Evolutionary conservation across 2,113 vertebrate genomes (phyloP), one percentile per base, ranked within the genome.

Genomic region (Dipodomys stephensi): DNA sequence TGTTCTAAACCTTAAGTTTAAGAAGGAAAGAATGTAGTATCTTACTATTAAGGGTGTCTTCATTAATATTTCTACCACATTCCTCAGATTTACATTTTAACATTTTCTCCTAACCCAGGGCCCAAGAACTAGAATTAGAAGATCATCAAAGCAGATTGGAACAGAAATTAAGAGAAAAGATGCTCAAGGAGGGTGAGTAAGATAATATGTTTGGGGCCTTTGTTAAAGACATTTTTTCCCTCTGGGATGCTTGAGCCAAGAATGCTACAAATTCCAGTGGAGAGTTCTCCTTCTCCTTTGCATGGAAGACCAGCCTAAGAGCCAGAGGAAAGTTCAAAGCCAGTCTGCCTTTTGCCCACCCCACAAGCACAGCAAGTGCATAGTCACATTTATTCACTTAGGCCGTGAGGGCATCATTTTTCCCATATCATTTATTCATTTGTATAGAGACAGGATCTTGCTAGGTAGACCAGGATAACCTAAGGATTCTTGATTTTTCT

Each of bases 101-200:
- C 30, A 7, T 94, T 73, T 96, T 97, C 74, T 97, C 95, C 39
- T 80, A 13, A 27, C 80, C 32, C 93, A 99, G 99, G 96, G 99
- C 99, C 90, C 98, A 98, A 96, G 99, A 99, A 88, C 98, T 99
- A 30, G 99, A 99, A 94, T 46, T 99, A 91, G 98, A 99, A 96
- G 99, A 99, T 97, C 98, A 98, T 11, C 99, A 99, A 97, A 99
- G 99, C 97, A 98, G 98, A 82, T 96, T 99, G 93, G 98, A 99
- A 88, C 98, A 99, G 95, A 98, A 99, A 49, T 98, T 99, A 46
- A 98, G 99, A 74, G 95, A 97, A 87, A 98, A 98, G 87, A 99
- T 99, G 98, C 94, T 98, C 57, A 91, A 96, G 32, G 98, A 99
- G n/a, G 98, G 99, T 99, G 96, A 98, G 98, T 95, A 28, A 5